phyloP scores from a whole-genome alignment of 2,797 vertebrate species.

The Alcedo quadribrachys region DNA sequence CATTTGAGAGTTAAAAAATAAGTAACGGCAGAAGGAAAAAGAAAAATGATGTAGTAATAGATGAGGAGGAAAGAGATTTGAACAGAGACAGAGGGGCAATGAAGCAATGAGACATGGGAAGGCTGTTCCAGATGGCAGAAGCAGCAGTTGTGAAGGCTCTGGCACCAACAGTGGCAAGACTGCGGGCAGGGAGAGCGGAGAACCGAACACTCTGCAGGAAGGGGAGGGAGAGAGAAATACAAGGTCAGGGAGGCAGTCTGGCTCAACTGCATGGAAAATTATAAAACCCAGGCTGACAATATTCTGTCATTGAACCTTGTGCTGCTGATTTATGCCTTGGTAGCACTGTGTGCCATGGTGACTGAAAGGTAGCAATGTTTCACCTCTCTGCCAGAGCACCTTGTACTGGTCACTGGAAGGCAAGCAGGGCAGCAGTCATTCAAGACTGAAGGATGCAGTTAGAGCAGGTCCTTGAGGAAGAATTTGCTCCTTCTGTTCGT shows the following conservation, averaged over 20 bases:
- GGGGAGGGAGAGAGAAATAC: neutral
- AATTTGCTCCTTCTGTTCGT: neutral
- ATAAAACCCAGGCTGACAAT: neutral
- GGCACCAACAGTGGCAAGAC: constrained; percentile 51
- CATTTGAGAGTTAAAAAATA: constrained; percentile 29
- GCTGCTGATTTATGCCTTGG: neutral
- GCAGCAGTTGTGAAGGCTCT: constrained; percentile 53
- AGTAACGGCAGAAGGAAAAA: neutral
- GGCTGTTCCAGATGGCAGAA: constrained; percentile 65
- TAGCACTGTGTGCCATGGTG: neutral
- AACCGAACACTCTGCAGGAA: neutral
- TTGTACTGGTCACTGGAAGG: neutral
- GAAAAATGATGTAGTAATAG: neutral
- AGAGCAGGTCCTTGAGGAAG: neutral
- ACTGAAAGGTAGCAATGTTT: neutral
- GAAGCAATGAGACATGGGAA: constrained; percentile 24
- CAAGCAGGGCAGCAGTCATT: neutral
- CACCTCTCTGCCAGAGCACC: neutral
- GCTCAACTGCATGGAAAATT: constrained; percentile 19
- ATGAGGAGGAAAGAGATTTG: constrained; percentile 8
- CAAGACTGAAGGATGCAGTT: neutral
- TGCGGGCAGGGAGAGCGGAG: constrained; percentile 9
- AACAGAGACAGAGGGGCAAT: constrained; percentile 26
- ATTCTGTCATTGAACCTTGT: neutral
- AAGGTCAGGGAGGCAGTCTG: constrained; percentile 51